These are phyloP conservation scores for Todiramphus saurophagus DNA, from an alignment of 2,113 vertebrate species.

Conservation along the genomic window DNA sequence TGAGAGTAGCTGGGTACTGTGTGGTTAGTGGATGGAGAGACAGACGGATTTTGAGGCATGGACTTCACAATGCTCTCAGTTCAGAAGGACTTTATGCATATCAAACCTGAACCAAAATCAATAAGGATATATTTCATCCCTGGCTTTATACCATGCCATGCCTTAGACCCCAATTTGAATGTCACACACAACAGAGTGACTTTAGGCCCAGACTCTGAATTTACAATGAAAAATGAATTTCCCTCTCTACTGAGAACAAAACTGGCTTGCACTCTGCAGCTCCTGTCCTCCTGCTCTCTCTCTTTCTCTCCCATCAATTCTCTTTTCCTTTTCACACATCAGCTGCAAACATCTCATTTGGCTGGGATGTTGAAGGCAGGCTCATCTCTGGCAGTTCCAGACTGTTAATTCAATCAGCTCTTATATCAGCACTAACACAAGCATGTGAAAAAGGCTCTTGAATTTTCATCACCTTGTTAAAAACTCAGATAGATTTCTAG, in stretches of 20 bases:
- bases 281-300: constrained; percentile 17
- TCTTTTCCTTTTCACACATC: constrained; percentile 55
- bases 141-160: background rate
- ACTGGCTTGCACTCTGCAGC: background rate
- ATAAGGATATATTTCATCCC: background rate
- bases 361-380: constrained; percentile 28
- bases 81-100: background rate
- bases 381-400: constrained; percentile 56
- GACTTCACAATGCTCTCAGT: background rate
- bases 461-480: constrained; percentile 51
- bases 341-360: constrained; percentile 62
- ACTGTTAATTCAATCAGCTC: constrained; percentile 60
- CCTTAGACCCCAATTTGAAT: background rate
- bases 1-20: background rate
- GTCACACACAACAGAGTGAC: background rate
- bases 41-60: background rate
- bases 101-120: background rate
- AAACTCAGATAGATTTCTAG: background rate
- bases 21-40: background rate
- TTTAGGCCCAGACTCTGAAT: background rate
- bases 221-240: background rate
- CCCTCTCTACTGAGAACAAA: background rate
- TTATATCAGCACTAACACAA: constrained; percentile 23
- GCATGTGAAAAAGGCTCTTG: constrained; percentile 17
- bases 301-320: constrained; percentile 9